Percentiles rank a stretch among this genome's conserved stretches.
Conservation (phyloP, 1,140 invertebrate genomes). For the Conus betulinus region DNA sequence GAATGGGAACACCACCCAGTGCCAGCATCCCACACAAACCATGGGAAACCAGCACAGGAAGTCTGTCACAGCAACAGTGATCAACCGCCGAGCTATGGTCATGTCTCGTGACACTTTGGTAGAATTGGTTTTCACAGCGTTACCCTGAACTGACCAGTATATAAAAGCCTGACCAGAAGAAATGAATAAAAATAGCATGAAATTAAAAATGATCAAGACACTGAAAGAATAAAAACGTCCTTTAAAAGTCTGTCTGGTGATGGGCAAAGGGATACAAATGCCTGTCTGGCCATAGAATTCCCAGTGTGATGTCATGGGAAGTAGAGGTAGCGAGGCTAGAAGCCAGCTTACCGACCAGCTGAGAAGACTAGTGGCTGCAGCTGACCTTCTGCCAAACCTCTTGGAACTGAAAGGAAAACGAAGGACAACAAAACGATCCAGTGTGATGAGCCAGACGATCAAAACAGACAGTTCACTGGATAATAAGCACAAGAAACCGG, state of each 20-base stretch:
- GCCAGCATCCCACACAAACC: slow-evolving; percentile 39
- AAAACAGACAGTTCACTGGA: slow-evolving; percentile 60
- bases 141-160: slow-evolving; percentile 34
- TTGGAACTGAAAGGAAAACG: slow-evolving; percentile 57
- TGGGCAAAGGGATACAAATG: slow-evolving; percentile 50
- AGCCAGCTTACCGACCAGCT: slow-evolving; percentile 35
- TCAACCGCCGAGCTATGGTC: slow-evolving; percentile 42
- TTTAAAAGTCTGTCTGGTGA: slow-evolving; percentile 21
- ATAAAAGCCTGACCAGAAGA: slow-evolving; percentile 46
- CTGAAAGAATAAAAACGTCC: slow-evolving; percentile 48
- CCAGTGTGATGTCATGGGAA: slow-evolving; percentile 36
- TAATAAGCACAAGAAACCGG: slow-evolving; percentile 58
- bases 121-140: background rate
- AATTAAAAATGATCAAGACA: slow-evolving; percentile 53
- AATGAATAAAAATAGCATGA: slow-evolving; percentile 45
- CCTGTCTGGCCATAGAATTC: slow-evolving; percentile 50
- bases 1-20: slow-evolving; percentile 20
- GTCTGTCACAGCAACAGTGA: slow-evolving; percentile 43
- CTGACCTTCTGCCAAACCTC: slow-evolving; percentile 34
- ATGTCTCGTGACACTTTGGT: slow-evolving; percentile 29
- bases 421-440: slow-evolving; percentile 58
- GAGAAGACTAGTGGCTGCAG: background rate
- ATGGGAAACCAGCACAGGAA: slow-evolving; percentile 39
- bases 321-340: slow-evolving; percentile 36
- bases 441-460: slow-evolving; percentile 51